Base-by-base conservation (phyloP, 2,888 invertebrate genomes). In the Deilephila elpenor region DNA sequence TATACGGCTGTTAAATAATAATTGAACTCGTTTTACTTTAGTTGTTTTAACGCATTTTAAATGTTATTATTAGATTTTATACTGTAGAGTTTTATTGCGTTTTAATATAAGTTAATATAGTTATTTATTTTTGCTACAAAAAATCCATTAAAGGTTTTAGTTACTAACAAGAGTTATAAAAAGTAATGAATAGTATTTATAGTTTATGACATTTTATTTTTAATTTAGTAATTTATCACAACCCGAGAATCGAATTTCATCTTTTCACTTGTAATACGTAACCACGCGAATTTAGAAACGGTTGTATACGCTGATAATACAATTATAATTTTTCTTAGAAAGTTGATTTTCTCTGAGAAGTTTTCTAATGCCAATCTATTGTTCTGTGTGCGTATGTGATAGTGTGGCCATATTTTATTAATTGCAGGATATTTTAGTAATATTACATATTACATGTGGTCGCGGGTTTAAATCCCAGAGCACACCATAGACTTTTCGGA, bases 251-350 rank as follows among this genome's bases (percentile, higher is more conserved):
- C 64, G 64, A 64, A 64, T 44, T n/a, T 5, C 1, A 44, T 14
- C 3, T 19, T 34, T 37, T 8, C 5, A 20, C 61, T 3, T 32
- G 5, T 19, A 32, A 32, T 29, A 29, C 8, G 3, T 19, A 61
- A 19, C 17, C 59, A 32, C 61, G 32, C 11, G 32, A 61, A 32
- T 34, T n/a, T 62, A 34, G 62, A 62, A 64, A 37, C n/a, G 64
- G 20, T 5, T 11, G 25, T 73, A 64, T 62, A 53, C 73, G 74
- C n/a, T 2, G 44, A 60, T 74, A 74, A 75, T 60, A 76, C 76
- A 83, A 83, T 85, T 80, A 80, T 73, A 71, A 59, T 80, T 77
- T 82, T 83, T 82, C 85, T 82, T 74, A 83, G 86, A 85, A 85
- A 86, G 84, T 72, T 61, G 19, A 71, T 75, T 73, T 84, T 85